Evolutionary conservation across 2,113 vertebrate species (phyloP).

Genomic region (Ellobius talpinus): DNA sequence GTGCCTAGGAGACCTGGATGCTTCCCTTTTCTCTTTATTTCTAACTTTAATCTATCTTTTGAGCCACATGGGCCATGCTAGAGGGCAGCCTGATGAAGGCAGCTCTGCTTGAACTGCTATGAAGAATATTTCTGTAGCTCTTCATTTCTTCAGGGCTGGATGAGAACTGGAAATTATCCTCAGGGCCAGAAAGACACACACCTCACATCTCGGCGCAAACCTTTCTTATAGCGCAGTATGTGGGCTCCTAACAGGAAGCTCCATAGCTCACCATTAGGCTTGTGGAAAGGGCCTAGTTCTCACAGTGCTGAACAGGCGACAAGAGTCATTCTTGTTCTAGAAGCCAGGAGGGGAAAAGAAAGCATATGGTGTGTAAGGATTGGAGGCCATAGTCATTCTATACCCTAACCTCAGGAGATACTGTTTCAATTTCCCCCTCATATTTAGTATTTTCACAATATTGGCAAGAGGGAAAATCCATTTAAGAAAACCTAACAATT

Average conservation of each 20-base stretch:
- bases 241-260: not conserved
- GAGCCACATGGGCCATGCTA: not conserved
- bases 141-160: not conserved
- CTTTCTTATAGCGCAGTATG: not conserved
- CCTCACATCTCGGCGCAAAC: not conserved
- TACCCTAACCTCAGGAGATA: not conserved
- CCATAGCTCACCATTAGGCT: not conserved
- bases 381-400: not conserved
- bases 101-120: not conserved
- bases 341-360: not conserved
- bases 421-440: not conserved
- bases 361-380: accelerated
- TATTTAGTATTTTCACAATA: not conserved
- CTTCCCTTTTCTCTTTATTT: conserved; percentile 16
- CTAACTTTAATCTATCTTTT: conserved; percentile 17
- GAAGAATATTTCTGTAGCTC: not conserved
- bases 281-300: not conserved
- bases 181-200: not conserved
- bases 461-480: conserved; percentile 8
- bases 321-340: not conserved
- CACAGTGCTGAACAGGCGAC: not conserved
- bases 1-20: not conserved
- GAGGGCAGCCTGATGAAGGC: not conserved
- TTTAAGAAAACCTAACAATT: not conserved
- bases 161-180: not conserved